A percentile compares a stretch with the other conserved stretches of the same genome.
phyloP scores from a whole-genome alignment of 2,888 invertebrate genomes.

The Phyllotreta striolata region DNA sequence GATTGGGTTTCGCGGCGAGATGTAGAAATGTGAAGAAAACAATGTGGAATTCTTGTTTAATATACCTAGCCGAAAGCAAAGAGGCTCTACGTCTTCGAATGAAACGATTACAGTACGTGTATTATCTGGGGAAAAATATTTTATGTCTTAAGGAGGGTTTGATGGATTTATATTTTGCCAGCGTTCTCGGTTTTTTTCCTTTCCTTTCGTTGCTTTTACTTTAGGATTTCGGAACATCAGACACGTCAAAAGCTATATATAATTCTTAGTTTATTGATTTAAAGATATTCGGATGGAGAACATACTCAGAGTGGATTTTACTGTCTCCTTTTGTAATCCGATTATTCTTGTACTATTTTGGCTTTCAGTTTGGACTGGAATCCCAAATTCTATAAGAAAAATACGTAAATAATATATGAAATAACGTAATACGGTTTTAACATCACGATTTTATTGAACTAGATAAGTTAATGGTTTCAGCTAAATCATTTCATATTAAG shows the following conservation, averaged over 20 bases:
- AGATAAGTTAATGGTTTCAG: too few relatives aligned
- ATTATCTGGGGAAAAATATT: slow-evolving; percentile 27
- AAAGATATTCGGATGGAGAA: slow-evolving; percentile 6
- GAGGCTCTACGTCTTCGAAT: slow-evolving; percentile 21
- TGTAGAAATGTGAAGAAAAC: slow-evolving; percentile 29
- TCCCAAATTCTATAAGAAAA: too few relatives aligned
- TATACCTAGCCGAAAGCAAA: slow-evolving; percentile 26
- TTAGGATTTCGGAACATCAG: slow-evolving; percentile 8
- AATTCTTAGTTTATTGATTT: slow-evolving; percentile 10
- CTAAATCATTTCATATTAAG: too few relatives aligned
- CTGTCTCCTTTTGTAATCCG: slow-evolving; percentile 1
- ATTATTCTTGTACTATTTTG: too few relatives aligned
- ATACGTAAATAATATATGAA: too few relatives aligned
- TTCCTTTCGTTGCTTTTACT: slow-evolving; percentile 7
- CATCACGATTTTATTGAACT: too few relatives aligned
- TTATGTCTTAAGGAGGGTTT: slow-evolving; percentile 24
- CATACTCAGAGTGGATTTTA: slow-evolving; percentile 7
- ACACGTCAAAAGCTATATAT: slow-evolving; percentile 5
- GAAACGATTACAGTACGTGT: slow-evolving; percentile 28
- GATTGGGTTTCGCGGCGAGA: slow-evolving; percentile 26
- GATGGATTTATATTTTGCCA: slow-evolving; percentile 25
- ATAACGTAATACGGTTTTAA: too few relatives aligned
- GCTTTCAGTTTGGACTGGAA: too few relatives aligned
- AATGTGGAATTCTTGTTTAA: slow-evolving; percentile 30
- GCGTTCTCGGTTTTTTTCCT: slow-evolving; percentile 1